phyloP scores from a whole-genome alignment of 1,140 invertebrate species.

The Dinoponera quadriceps region DNA sequence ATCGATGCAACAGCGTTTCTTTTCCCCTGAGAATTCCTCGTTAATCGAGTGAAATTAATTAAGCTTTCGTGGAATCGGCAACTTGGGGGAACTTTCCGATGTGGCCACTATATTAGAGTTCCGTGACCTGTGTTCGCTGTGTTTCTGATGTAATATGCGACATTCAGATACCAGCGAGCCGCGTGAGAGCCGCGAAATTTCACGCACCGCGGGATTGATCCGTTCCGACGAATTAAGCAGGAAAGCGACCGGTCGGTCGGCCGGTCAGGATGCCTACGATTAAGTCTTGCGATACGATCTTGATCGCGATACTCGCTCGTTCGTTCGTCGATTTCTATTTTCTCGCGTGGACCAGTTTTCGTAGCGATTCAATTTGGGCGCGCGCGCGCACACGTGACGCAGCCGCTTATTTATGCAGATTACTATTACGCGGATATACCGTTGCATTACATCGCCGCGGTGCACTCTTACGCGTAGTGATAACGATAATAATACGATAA shows the following conservation, averaged over 20 bases:
- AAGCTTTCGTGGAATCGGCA: too few relatives aligned
- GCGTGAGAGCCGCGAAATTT: constrained; percentile 15
- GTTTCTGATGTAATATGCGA: not conserved
- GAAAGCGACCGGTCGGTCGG: not conserved
- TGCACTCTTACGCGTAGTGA: not conserved
- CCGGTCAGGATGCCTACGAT: constrained; percentile 17
- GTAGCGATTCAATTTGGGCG: not conserved
- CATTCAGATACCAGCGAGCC: not conserved
- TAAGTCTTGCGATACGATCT: constrained; percentile 24
- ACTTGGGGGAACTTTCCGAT: too few relatives aligned
- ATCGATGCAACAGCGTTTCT: too few relatives aligned
- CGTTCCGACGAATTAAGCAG: constrained; percentile 31
- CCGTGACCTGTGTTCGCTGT: not conserved
- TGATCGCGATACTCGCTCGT: not conserved
- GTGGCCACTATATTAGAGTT: too few relatives aligned
- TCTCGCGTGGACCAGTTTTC: not conserved
- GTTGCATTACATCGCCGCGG: constrained; percentile 3
- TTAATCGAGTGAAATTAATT: too few relatives aligned
- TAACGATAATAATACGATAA: not conserved
- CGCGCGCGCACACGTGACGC: too few relatives aligned
- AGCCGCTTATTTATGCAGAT: not conserved
- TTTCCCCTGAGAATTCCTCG: too few relatives aligned
- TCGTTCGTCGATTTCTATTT: constrained; percentile 29
- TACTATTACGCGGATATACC: not conserved
- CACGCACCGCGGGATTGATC: constrained; percentile 18